These are phyloP conservation scores for Lottia scabra DNA, from an alignment of 2,888 invertebrate genomes.

Conservation along the genomic window DNA sequence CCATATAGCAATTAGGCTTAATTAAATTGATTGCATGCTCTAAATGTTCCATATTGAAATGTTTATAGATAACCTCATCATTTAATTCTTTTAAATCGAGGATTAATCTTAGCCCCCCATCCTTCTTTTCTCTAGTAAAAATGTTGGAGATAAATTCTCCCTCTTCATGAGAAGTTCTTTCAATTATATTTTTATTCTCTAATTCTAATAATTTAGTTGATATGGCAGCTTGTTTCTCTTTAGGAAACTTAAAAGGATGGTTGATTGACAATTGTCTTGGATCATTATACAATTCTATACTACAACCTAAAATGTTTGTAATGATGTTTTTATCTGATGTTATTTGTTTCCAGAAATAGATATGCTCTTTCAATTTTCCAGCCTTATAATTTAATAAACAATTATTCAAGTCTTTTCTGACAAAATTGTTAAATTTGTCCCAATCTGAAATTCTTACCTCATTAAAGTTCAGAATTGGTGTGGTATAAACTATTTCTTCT, in stretches of 20 bases:
- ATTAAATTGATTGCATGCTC: conserved; percentile 19
- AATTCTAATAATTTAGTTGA: not conserved
- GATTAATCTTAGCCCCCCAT: conserved; percentile 6
- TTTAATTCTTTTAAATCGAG: conserved; percentile 25
- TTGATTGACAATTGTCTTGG: not conserved
- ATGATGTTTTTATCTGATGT: conserved; percentile 9
- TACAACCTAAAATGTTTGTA: not conserved
- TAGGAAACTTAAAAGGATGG: not conserved
- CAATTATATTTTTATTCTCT: not conserved
- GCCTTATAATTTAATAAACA: not conserved
- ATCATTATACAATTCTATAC: not conserved
- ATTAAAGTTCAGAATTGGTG: not conserved
- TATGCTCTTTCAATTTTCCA: conserved; percentile 5
- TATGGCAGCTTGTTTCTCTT: not conserved
- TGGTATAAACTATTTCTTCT: not conserved
- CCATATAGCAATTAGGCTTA: conserved; percentile 10
- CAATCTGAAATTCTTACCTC: not conserved
- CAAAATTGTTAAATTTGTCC: not conserved
- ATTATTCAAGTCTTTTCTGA: not conserved
- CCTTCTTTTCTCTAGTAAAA: conserved; percentile 7
- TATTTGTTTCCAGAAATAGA: not conserved
- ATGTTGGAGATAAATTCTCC: conserved; percentile 6
- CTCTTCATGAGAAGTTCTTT: not conserved
- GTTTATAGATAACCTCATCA: conserved; percentile 24
- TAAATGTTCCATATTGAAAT: conserved; percentile 35